Evolutionary conservation across 2,797 vertebrate species (phyloP).

Genomic region (Cirrhinus mrigala): DNA sequence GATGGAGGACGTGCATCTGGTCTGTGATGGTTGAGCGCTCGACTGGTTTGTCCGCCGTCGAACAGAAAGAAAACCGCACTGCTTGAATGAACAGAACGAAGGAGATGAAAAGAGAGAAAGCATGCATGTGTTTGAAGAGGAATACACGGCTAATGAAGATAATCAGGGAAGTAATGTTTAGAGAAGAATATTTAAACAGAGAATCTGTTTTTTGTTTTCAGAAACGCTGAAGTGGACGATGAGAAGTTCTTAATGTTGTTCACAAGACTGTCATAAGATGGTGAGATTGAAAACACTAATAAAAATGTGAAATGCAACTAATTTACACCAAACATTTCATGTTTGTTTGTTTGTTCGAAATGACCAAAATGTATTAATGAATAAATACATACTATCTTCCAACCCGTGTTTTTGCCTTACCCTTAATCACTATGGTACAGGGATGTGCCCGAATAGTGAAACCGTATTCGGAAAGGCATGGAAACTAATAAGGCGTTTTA

Average conservation of each 20-base stretch:
- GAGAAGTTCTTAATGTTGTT: not conserved
- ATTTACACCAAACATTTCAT: not conserved
- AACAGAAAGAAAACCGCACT: constrained; percentile 66
- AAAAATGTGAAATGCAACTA: not conserved
- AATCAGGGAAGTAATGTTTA: constrained; percentile 32
- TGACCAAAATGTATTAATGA: not conserved
- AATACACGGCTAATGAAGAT: constrained; percentile 62
- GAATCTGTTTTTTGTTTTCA: not conserved
- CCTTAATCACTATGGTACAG: not conserved
- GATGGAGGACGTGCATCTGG: constrained; percentile 42
- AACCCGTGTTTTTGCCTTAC: not conserved
- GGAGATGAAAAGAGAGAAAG: constrained; percentile 62
- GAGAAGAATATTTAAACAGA: not conserved
- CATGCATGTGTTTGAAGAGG: constrained; percentile 67
- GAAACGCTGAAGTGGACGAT: not conserved
- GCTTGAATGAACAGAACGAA: constrained; percentile 74
- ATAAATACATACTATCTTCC: not conserved
- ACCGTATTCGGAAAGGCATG: too few species aligned
- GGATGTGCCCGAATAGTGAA: too few species aligned
- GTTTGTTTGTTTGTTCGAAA: not conserved
- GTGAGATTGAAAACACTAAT: not conserved
- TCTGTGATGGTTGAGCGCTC: constrained; percentile 61
- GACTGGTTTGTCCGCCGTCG: constrained; percentile 50
- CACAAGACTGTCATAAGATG: not conserved
- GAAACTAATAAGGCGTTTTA: too few species aligned